phyloP scores from a whole-genome alignment of 2,797 vertebrate genomes.

The Typhlichthys eigenmanni region DNA sequence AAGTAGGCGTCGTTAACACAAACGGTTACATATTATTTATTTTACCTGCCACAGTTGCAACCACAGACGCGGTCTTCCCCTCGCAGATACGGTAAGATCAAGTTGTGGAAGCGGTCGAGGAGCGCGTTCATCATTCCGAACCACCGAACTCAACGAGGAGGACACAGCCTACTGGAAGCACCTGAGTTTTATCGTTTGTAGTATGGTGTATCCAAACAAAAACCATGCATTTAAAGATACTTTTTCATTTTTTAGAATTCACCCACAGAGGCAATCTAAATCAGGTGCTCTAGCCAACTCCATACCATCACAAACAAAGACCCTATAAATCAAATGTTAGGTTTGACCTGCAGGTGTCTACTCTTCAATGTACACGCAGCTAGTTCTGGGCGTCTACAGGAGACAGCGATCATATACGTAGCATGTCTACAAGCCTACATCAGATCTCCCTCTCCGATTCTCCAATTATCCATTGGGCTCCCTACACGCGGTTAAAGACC shows the following conservation, averaged over 20 bases:
- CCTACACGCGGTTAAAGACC: slow-evolving; percentile 44
- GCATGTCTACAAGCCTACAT: too few species aligned
- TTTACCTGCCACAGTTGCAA: slow-evolving; percentile 91
- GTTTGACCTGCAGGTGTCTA: slow-evolving; percentile 76
- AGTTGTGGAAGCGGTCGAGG: slow-evolving; percentile 90
- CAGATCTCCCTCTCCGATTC: neutral
- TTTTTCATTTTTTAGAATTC: neutral
- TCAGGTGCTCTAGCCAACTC: slow-evolving; percentile 6
- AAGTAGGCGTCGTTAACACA: too few species aligned
- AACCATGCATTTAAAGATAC: neutral
- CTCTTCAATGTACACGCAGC: slow-evolving; percentile 61
- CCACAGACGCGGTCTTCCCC: slow-evolving; percentile 87
- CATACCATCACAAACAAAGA: slow-evolving; percentile 85
- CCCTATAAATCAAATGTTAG: slow-evolving; percentile 83
- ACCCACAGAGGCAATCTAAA: neutral
- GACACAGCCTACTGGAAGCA: neutral
- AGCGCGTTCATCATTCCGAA: slow-evolving; percentile 89
- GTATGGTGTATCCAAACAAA: neutral
- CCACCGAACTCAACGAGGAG: slow-evolving; percentile 68
- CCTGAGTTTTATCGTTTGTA: neutral
- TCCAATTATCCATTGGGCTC: slow-evolving; percentile 19
- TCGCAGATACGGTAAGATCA: slow-evolving; percentile 84
- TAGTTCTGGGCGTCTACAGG: slow-evolving; percentile 30
- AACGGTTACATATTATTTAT: neutral
- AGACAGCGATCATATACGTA: neutral